These are phyloP conservation scores for Calephelis nemesis DNA, from an alignment of 1,140 invertebrate genomes.

Conservation along the genomic window DNA sequence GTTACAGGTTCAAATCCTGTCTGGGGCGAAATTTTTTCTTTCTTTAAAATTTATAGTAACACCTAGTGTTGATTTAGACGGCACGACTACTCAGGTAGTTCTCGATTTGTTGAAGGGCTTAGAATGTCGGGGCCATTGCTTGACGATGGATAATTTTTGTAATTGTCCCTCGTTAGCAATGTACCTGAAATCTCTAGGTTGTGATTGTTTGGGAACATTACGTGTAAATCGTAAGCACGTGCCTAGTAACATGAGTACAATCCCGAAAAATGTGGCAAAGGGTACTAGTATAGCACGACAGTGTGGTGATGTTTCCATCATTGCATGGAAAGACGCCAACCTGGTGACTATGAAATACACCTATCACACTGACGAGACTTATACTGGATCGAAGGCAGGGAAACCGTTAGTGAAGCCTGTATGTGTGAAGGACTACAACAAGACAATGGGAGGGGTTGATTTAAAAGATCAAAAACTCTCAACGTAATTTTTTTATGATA, in stretches of 20 bases:
- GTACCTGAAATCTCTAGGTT: constrained; percentile 27
- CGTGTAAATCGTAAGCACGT: constrained; percentile 21
- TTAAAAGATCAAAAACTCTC: constrained; percentile 32
- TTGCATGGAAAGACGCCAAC: constrained; percentile 34
- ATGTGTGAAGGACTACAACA: constrained; percentile 38
- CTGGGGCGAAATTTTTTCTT: too few relatives aligned
- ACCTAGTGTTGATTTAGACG: constrained; percentile 13
- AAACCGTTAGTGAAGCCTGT: constrained; percentile 25
- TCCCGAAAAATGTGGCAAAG: constrained; percentile 21
- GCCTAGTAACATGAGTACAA: constrained; percentile 20
- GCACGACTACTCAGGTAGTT: constrained; percentile 22
- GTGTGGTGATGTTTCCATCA: constrained; percentile 30
- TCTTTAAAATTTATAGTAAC: too few relatives aligned
- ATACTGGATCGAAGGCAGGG: constrained; percentile 15
- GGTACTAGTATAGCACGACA: constrained; percentile 28
- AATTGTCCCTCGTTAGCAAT: constrained; percentile 34
- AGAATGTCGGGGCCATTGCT: constrained; percentile 21
- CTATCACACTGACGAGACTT: constrained; percentile 26
- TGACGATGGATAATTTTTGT: constrained; percentile 34
- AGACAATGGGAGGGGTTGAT: constrained; percentile 31
- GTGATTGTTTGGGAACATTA: constrained; percentile 26
- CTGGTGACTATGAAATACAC: constrained; percentile 31
- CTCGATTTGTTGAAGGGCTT: constrained; percentile 16
- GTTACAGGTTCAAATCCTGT: too few relatives aligned
- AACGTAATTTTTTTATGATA: too few relatives aligned